These are phyloP conservation scores for Tetragnatha montana DNA, from an alignment of 2,888 invertebrate genomes.

Conservation along the genomic window DNA sequence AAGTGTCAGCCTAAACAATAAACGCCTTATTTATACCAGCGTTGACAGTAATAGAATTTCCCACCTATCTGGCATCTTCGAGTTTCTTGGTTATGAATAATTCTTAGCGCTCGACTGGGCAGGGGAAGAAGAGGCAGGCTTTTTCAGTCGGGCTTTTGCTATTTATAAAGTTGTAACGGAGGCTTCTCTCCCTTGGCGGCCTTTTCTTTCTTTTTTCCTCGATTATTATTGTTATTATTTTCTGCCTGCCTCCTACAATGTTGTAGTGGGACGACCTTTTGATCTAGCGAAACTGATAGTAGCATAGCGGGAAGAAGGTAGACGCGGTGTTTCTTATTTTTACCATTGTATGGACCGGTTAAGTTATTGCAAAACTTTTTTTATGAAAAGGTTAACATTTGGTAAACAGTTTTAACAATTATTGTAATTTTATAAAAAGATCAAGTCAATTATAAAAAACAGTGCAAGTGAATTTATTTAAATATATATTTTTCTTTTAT, in stretches of 20 bases:
- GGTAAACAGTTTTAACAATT: too few relatives aligned
- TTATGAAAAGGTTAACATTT: too few relatives aligned
- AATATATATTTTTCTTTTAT: too few relatives aligned
- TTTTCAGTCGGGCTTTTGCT: not conserved
- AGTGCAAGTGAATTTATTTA: too few relatives aligned
- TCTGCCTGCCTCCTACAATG: not conserved
- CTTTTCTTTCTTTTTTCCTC: not conserved
- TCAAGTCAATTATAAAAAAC: too few relatives aligned
- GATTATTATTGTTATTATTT: not conserved
- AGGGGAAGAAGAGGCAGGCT: not conserved
- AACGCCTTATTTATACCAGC: slow-evolving; percentile 33
- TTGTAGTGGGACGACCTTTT: slow-evolving; percentile 28
- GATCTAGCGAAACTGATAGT: slow-evolving; percentile 7
- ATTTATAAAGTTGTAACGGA: not conserved
- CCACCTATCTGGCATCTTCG: slow-evolving; percentile 6
- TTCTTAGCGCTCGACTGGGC: not conserved
- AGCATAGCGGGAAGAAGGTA: not conserved
- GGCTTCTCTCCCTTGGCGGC: not conserved
- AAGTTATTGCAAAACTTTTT: not conserved
- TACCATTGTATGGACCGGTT: not conserved
- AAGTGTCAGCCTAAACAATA: slow-evolving; percentile 31
- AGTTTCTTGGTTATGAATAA: slow-evolving; percentile 28
- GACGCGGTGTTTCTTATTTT: not conserved
- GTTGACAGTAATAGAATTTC: slow-evolving; percentile 40
- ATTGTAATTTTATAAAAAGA: too few relatives aligned